Evolutionary conservation across 1,140 invertebrate species (phyloP), one percentile per base, ranked within the genome.

Genomic region (Cheumatopsyche charites): DNA sequence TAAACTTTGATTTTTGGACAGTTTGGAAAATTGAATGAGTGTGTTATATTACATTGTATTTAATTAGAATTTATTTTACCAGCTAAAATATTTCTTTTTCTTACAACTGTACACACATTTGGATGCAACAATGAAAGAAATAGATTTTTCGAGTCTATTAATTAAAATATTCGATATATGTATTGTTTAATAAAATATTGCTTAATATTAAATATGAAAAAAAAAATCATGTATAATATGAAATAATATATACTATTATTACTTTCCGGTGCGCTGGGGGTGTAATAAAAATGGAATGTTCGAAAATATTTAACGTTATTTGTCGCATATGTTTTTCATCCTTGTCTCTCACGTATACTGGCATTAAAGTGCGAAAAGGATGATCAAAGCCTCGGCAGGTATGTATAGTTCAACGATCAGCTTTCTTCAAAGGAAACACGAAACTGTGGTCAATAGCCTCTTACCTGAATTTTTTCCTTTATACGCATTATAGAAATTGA

Each of bases 371-470:
- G 62, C 0, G 52, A 72, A 61, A 41, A 63, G 29, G 71, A 72
- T 42, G 49, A 41, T 9, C 7, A 13, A 42, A 67, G 65, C 36
- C 63, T 29, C 15, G 41, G 55, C 68, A 74, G 58, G 63, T 71
- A 58, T 63, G 70, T 41, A 29, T 66, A 65, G 69, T 74, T 74
- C 73, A 71, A 74, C 70, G 69, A 71, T 74, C 73, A 74, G 73
- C 73, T 74, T 74, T 74, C 73, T 74, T 71, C 69, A 71, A 71
- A 71, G 73, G 73, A 68, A 74, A 74, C 63, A 70, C 69, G 62
- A 21, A 52, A 43, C 19, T 67, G 63, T 19, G 43, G 52, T 15
- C 67, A 21, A 61, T n/a, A 67, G 26, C 62, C 23, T 43, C 13
- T 62, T 29, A 72, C 66, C 70, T 71, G 68, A 7, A 15, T 21